Evolutionary conservation across 2,888 invertebrate genomes (phyloP), one percentile per base, ranked within the genome.

Genomic region (Caenorhabditis drosophilae): DNA sequence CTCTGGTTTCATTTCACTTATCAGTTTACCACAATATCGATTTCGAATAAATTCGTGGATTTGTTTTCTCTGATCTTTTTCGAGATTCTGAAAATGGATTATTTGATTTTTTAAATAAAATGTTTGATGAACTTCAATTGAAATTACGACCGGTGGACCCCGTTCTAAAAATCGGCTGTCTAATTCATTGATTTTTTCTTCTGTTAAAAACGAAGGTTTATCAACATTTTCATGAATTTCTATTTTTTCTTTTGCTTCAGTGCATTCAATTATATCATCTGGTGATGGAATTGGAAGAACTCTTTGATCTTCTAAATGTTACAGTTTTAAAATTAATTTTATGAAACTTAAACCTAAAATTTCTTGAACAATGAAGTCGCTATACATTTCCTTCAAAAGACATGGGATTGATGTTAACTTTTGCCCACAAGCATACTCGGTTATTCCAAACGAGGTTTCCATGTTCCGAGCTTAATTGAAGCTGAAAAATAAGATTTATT

Each of bases 351-450:
- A 23, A 61, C 67, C 64, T 27, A 67, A 44, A 49, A 76, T 71
- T 45, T 80, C 81, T 36, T 73, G 67, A 3, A 81, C 81, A 44
- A 78, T 73, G 46, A 81, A 81, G 44, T 81, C 81, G 22, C 70
- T 71, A 67, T 74, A 80, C 48, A 78, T 59, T 18, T 74, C 70
- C 49, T 81, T 81, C 18, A 81, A 59, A 22, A 81, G 46, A 48
- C 78, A 79, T 4, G 55, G 55, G 22, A 73, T 47, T 15, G 55
- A 45, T 36, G 48, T 41, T 26, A 48, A 22, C 11, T 45, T 34
- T n/a, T 60, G 50, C 20, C 34, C 45, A 23, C 44, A 64, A 11
- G 70, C 58, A 58, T 69, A 75, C 16, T 67, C 67, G 45, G 69
- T 67, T 41, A 75, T 35, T 12, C 73, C 75, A 46, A 69, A 75